Base-by-base conservation (phyloP, 2,888 invertebrate species). In the Scelioninae gen. 1 region DNA sequence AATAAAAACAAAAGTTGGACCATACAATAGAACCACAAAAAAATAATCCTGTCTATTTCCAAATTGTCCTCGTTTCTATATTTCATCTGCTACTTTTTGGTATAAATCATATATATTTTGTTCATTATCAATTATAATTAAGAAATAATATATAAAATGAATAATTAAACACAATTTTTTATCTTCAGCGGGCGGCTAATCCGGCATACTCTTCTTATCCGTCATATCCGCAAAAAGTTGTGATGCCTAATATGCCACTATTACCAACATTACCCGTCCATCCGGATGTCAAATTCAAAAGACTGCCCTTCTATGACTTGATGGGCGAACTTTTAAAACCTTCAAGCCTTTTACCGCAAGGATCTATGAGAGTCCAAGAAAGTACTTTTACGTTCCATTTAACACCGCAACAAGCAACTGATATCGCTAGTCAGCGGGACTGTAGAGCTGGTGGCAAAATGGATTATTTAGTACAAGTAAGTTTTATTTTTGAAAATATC, bases 241-340 rank as follows among this genome's bases (percentile, higher is more conserved):
- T 91, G 76, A 80, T 91, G 75, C 85, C 88, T 51, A 76, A 89
- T 34, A 87, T 89, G 15, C 84, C 90, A 63, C 90, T 90, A 76
- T 89, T 88, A 62, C 87, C 91, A 3, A 88, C 86, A 34, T 92
- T 95, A 92, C 98, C 98, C 6, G 95, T 98, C 66, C 97, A 98
- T 92, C 98, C 98, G 0, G 98, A 98, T 92, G 98, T 99, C n/a
- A 95, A 95, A 89, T 95, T 98, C 87, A 98, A 97, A 91, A 95
- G 95, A 89, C 93, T 99, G 65, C 98, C 99, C 2, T 99, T 99
- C 93, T 99, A 97, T 92, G 98, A 98, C 92, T 94, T 97, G 83
- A 92, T 97, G 75, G 96, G 95, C 0, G 97, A 98, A 90, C 94
- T 99, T 53, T 94, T 98, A 88, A 97, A 97, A 93, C 98, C 98